Base-by-base conservation (phyloP, 2,113 vertebrate genomes). In the Lates calcarifer region DNA sequence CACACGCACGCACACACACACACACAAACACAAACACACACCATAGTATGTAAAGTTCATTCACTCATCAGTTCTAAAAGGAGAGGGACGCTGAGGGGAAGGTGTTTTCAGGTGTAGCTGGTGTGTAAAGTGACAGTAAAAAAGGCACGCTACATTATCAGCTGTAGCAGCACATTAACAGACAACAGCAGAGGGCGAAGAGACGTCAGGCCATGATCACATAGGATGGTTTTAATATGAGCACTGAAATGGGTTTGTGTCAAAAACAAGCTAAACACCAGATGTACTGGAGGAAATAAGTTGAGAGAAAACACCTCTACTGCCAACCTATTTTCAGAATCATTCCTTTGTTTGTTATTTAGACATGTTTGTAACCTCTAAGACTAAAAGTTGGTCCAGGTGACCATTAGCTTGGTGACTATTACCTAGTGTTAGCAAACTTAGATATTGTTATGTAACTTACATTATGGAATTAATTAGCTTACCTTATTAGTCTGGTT, bases 171-270 rank as follows among this genome's bases (percentile, higher is more conserved):
- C 35, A 78, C n/a, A 49, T 53, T 3, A n/a, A 69, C 18, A 61
- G 14, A 68, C n/a, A 43, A 55, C 29, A 57, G 65, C 28, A 55
- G 29, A 62, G 28, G 73, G 45, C 62, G 76, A 67, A 53, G 55
- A 53, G 35, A 84, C 61, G 13, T 20, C 22, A 73, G 79, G 86
- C 69, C 66, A 22, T 83, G 84, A 90, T 84, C 88, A 82, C 65
- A 86, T 20, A 80, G 82, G 86, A 79, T 11, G 43, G 13, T 39
- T 72, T 53, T n/a, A 20, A 47, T 41, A 47, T 39, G 26, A 70
- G 14, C 15, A n/a, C 33, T 51, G 18, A 47, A 17, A 47, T 47
- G 43, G 43, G 2, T 41, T 41, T 41, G 39, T 13, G 2, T 12
- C 39, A 13, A 41, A 41, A 41, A 41, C 39, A 41, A 14, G 14